Evolutionary conservation across 2,888 invertebrate species (phyloP).

Genomic region (Miltochrista miniata): DNA sequence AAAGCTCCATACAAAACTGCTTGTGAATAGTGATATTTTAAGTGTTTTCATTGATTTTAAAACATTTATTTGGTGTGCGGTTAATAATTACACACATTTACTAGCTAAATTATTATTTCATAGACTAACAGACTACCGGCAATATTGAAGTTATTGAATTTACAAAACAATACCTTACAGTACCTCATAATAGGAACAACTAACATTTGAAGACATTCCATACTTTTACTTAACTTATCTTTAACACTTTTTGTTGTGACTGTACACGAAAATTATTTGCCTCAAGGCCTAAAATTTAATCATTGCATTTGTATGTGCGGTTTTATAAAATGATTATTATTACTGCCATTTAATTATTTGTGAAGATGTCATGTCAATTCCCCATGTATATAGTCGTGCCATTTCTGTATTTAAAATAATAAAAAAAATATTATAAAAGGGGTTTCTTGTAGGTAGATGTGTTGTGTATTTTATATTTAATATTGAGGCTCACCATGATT

Average conservation of each 20-base stretch:
- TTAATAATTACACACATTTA: too few relatives aligned
- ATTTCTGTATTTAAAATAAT: slow-evolving; percentile 64
- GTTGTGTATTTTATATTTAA: slow-evolving; percentile 57
- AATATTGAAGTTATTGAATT: too few relatives aligned
- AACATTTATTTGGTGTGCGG: too few relatives aligned
- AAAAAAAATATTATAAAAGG: slow-evolving; percentile 42
- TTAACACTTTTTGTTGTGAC: slow-evolving; percentile 29
- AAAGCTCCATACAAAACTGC: too few relatives aligned
- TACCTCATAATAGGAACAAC: too few relatives aligned
- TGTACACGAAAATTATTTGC: slow-evolving; percentile 41
- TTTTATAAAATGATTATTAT: slow-evolving; percentile 40
- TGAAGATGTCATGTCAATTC: slow-evolving; percentile 76
- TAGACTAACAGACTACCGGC: too few relatives aligned
- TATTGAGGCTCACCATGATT: slow-evolving; percentile 51
- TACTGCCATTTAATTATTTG: slow-evolving; percentile 47
- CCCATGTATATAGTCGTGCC: slow-evolving; percentile 80
- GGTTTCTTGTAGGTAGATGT: slow-evolving; percentile 62
- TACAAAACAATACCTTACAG: too few relatives aligned
- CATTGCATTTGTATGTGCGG: slow-evolving; percentile 37
- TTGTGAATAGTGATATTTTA: too few relatives aligned
- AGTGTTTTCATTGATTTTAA: too few relatives aligned
- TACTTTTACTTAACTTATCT: background rate
- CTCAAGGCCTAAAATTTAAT: slow-evolving; percentile 52
- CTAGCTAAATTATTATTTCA: too few relatives aligned
- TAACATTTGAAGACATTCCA: too few relatives aligned